Evolutionary conservation across 2,888 invertebrate genomes (phyloP), one percentile per base, ranked within the genome.

Genomic region (Agrochola lota): DNA sequence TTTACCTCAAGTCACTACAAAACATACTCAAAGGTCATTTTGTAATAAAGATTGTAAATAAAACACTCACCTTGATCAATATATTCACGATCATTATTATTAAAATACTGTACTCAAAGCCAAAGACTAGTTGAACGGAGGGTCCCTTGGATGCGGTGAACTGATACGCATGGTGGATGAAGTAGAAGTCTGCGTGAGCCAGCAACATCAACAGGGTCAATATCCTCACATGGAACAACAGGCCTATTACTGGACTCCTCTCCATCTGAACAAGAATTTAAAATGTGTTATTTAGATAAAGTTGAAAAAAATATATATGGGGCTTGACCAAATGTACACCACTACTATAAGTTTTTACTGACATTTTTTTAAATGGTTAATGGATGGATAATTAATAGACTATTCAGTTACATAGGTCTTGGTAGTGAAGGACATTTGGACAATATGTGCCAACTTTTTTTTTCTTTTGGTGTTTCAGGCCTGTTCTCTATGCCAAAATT

Each of bases 51-150:
- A 6, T 66, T 74, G n/a, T 40, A 60, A 60, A 40, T 2, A 57
- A 55, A 74, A 55, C 35, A 77, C 74, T 83, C 76, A 91, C 96
- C 98, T 99, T 99, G 85, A 99, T 98, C 70, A 98, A 97, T 80
- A 99, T 99, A 95, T 99, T 99, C 74, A 98, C 97, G 55, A 99
- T 98, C 93, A 99, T 98, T 9, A 99, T 99, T 77, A 99, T 97
- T 71, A 99, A 97, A 93, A 99, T 99, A 83, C 99, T 99, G 96
- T 99, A 99, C 97, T 99, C 99, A 96, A 99, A 99, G 72, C 99
- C 99, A 97, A 99, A 99, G 11, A 99, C 99, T 81, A 99, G 97
- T 95, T 99, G 99, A 1, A 99, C 99, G 0, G 99, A 99, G 11
- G 99, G 99, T 63, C 99, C 99, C 93, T 99, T 99, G 1, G 98